Percentiles rank a stretch among this genome's conserved stretches.
These are phyloP conservation scores for Trissoscelio sp. DNA, from an alignment of 2,888 invertebrate species.

Conservation along the genomic window DNA sequence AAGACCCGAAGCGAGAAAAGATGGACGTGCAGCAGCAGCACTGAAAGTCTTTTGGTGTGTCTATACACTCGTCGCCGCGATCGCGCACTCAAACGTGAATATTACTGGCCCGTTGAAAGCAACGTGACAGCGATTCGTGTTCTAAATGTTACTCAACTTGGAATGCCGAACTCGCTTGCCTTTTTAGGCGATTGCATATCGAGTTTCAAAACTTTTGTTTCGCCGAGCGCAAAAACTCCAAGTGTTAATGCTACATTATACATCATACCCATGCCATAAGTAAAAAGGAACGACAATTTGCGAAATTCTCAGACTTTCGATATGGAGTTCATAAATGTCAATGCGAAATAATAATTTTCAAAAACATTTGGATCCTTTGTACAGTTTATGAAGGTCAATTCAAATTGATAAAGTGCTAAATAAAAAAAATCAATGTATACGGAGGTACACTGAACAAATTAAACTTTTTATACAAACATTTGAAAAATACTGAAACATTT, in stretches of 20 bases:
- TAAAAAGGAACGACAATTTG: slow-evolving; percentile 20
- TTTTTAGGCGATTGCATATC: slow-evolving; percentile 54
- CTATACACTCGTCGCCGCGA: slow-evolving; percentile 49
- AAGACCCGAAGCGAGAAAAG: slow-evolving; percentile 62
- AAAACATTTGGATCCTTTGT: too few species aligned
- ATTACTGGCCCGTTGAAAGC: slow-evolving; percentile 56
- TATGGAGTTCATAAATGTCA: too few species aligned
- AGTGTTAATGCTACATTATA: slow-evolving; percentile 34
- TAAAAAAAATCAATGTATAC: too few species aligned
- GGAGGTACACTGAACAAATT: too few species aligned
- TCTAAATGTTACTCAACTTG: slow-evolving; percentile 53
- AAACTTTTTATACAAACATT: too few species aligned
- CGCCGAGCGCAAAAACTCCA: slow-evolving; percentile 5
- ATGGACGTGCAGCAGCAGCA: slow-evolving; percentile 53
- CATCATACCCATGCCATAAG: slow-evolving; percentile 19
- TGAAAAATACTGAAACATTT: too few species aligned
- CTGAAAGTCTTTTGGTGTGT: slow-evolving; percentile 40
- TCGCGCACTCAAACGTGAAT: slow-evolving; percentile 67
- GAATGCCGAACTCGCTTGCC: slow-evolving; percentile 48
- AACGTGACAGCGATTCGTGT: slow-evolving; percentile 65
- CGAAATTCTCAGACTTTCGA: too few species aligned
- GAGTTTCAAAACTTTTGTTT: slow-evolving; percentile 47
- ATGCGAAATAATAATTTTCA: too few species aligned
- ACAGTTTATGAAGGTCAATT: too few species aligned
- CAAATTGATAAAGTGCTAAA: too few species aligned